phyloP scores from a whole-genome alignment of 2,113 vertebrate genomes.

The Malurus cyaneus region DNA sequence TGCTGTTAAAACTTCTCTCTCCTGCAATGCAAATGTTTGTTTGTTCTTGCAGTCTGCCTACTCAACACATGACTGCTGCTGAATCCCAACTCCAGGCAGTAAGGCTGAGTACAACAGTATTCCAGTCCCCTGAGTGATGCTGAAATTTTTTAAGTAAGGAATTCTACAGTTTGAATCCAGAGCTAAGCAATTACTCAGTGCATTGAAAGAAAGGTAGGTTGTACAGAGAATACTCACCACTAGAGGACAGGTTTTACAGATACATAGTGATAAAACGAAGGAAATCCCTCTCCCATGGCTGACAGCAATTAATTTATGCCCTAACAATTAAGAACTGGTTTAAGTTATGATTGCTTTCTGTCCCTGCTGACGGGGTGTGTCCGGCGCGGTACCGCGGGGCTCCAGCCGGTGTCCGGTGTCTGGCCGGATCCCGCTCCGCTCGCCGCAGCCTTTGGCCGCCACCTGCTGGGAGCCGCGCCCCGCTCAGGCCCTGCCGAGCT shows the following conservation, averaged over 20 bases:
- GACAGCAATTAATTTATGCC: not conserved
- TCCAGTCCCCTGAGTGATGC: accelerated
- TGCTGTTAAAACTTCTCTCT: not conserved
- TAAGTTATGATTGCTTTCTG: accelerated
- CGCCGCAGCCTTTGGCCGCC: not conserved
- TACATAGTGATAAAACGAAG: not conserved
- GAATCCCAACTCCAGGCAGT: not conserved
- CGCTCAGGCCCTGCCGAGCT: not conserved
- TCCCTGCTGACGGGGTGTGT: not conserved
- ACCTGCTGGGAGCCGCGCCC: not conserved
- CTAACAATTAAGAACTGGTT: accelerated
- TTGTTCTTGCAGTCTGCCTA: not conserved
- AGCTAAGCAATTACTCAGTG: not conserved
- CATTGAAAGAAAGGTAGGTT: not conserved
- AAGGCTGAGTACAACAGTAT: not conserved
- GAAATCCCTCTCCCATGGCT: not conserved
- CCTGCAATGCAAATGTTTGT: not conserved
- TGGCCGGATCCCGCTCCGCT: not conserved
- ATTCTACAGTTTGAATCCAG: not conserved
- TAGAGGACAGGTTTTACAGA: not conserved
- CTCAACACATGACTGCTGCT: not conserved
- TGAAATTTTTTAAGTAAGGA: not conserved
- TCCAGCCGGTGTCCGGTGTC: not conserved
- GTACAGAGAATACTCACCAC: not conserved
- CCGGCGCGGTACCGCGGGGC: not conserved